Evolutionary conservation across 2,797 vertebrate genomes (phyloP), one percentile per base, ranked within the genome.

Genomic region (Gephyroberyx darwinii): DNA sequence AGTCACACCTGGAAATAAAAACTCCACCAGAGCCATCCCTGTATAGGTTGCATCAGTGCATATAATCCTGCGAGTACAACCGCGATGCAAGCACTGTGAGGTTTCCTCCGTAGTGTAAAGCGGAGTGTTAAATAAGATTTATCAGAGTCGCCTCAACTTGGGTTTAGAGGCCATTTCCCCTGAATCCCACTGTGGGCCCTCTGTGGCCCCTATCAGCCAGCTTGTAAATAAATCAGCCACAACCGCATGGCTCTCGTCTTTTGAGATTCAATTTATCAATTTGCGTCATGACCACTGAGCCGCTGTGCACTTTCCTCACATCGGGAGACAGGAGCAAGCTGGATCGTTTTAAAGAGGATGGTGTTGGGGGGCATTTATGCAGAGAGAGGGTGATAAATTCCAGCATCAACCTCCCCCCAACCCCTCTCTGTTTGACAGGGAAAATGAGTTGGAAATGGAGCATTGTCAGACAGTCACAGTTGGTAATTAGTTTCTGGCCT

Each of bases 161-260:
- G 82, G 80, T 90, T 90, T 90, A 89, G 84, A 91, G 85, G 90
- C 86, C 84, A 88, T 92, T 90, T 90, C 84, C 90, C 77, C 78
- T 55, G 81, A 85, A 91, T 89, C 88, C 85, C 81, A 60, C 64
- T 58, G 75, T 74, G 77, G 65, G 79, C 76, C 86, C 68, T 85
- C 75, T 39, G 72, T 80, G 68, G 77, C 81, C 81, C 83, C 79
- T 82, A 87, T 90, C 83, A 84, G 70, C 80, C 79, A 63, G 74
- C 74, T 80, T 80, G 86, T 90, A 92, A 92, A 93, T 92, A 93
- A 92, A 93, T 93, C 91, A 91, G 67, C 79, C 75, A 26, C 71
- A 72, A 84, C 74, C 59, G 54, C 67, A 76, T 57, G 65, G 69
- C 81, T 84, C 81, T 85, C 80, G 71, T 89, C 85, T 84, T 82